Percentiles rank a stretch among this genome's conserved stretches.
Evolutionary conservation across 2,113 vertebrate genomes (phyloP).

Genomic region (Irena cyanogastra): DNA sequence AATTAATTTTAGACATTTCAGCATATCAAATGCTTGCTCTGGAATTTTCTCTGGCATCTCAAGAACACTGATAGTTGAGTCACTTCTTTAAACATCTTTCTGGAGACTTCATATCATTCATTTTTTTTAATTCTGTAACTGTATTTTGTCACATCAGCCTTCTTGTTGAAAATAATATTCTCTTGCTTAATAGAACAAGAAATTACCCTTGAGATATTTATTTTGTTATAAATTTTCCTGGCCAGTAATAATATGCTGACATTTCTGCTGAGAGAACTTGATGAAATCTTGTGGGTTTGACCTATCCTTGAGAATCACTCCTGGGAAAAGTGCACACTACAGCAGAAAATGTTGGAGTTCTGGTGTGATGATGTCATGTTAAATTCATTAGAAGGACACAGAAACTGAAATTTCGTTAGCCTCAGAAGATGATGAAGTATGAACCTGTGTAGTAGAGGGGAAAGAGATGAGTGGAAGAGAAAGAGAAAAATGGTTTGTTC

Average conservation of each 20-base stretch:
- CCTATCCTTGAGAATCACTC: conserved; percentile 30
- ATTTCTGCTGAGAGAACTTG: conserved; percentile 43
- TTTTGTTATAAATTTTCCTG: conserved; percentile 47
- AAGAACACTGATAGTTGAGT: neutral
- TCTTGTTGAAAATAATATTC: conserved; percentile 12
- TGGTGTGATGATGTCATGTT: neutral
- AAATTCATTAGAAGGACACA: conserved; percentile 19
- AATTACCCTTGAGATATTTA: conserved; percentile 46
- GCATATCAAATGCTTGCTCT: neutral
- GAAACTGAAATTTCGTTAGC: conserved; percentile 1
- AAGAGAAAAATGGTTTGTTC: neutral
- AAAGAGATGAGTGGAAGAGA: neutral
- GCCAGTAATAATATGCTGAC: conserved; percentile 45
- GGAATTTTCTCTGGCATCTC: neutral
- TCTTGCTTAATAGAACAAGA: conserved; percentile 27
- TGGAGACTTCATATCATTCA: neutral
- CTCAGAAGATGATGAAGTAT: neutral
- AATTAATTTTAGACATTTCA: accelerated
- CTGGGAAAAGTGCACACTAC: neutral
- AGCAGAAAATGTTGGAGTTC: conserved; percentile 1
- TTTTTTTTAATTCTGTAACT: neutral
- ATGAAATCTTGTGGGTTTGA: conserved; percentile 53
- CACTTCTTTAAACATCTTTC: neutral
- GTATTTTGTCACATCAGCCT: neutral
- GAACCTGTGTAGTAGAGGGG: neutral